Conservation (phyloP, 2,888 invertebrate genomes). For the Microctonus aethiopoides region DNA sequence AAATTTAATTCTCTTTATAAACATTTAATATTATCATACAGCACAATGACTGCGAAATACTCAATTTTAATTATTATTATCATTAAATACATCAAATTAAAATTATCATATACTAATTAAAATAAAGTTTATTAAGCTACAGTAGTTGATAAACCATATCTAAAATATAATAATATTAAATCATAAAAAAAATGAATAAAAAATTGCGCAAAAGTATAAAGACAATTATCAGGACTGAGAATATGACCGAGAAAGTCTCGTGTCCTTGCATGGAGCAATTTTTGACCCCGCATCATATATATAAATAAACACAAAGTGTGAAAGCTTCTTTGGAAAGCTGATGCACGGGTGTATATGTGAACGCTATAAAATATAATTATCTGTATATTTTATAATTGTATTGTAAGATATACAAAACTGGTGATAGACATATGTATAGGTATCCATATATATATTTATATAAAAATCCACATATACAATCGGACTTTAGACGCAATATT, state of each 20-base stretch:
- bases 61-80: no score
- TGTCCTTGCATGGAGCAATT: slow-evolving; percentile 30
- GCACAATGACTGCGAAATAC: background rate
- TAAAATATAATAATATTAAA: no score
- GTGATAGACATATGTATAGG: no score
- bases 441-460: background rate
- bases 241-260: slow-evolving; percentile 16
- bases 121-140: no score
- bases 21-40: background rate
- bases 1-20: background rate
- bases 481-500: slow-evolving; percentile 39
- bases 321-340: slow-evolving; percentile 13
- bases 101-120: background rate
- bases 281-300: slow-evolving; percentile 32
- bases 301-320: background rate
- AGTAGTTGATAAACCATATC: no score
- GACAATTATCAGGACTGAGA: slow-evolving; percentile 19
- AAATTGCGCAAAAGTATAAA: slow-evolving; percentile 5
- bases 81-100: background rate
- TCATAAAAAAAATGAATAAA: background rate
- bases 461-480: slow-evolving; percentile 17
- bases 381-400: background rate
- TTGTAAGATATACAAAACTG: background rate
- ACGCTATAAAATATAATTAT: background rate
- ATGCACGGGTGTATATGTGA: background rate